Base-by-base conservation (phyloP, 2,797 vertebrate species). In the Gymnoscopelus braueri region DNA sequence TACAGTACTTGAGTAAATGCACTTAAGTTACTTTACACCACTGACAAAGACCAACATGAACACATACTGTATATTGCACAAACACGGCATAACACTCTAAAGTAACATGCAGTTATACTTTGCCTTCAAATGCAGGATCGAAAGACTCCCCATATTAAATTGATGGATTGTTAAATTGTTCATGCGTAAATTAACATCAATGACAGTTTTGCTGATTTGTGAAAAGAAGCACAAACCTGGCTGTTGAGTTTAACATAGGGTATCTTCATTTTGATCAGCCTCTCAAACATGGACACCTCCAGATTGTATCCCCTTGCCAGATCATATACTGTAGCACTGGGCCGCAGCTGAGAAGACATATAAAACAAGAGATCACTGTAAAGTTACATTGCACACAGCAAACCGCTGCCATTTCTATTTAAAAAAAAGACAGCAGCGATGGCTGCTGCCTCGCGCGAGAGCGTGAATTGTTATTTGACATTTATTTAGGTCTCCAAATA, bases 231-330 rank as follows among this genome's bases (percentile, higher is more conserved):
- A 76, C 83, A 61, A 71, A 99, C 97, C 95, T 99, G 97, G 81
- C 96, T 96, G 91, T 96, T 95, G 63, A 99, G 95, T 76, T 95
- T 91, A 68, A 97, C 95, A 77, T 86, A 98, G 5, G 97, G 97
- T 69, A 97, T 88, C 44, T 91, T 76, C 29, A 96, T 93, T 65
- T 90, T 95, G 82, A 99, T 94, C 64, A 98, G 94, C 50, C 97
- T 94, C 86, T 99, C 97, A 91, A 99, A 99, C 91, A 98, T 96
- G 53, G 97, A 99, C 62, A 98, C 94, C 84, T 98, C 97, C 48
- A 99, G 92, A 84, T 93, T 92, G 91, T 96, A 98, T 87, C 96
- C 96, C 90, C 93, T 98, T 58, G 96, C 97, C 59, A 98, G 93
- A 13, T 98, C 97, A 66, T 95, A 98, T 0, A 98, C 97, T 0